Conservation (phyloP, 2,113 vertebrate genomes). For the Corynorhinus townsendii region DNA sequence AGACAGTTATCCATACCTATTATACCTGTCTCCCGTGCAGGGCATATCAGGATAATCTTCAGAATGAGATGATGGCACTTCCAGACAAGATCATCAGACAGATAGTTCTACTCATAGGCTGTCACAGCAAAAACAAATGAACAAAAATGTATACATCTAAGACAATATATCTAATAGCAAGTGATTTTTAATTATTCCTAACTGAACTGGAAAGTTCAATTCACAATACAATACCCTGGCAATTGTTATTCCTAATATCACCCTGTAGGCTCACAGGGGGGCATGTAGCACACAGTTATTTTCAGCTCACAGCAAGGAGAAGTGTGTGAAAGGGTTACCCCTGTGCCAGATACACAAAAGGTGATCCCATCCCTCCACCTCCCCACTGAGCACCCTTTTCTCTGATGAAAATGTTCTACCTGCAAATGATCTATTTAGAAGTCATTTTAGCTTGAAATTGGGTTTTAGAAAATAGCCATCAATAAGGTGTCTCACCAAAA, state of each 20-base stretch:
- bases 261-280: accelerated
- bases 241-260: neutral
- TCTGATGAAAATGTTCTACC: neutral
- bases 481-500: neutral
- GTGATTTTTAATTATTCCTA: neutral
- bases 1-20: neutral
- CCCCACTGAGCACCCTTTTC: accelerated
- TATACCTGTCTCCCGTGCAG: accelerated
- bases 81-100: neutral
- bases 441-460: neutral
- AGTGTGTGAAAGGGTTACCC: accelerated
- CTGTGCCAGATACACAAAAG: neutral
- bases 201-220: neutral
- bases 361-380: accelerated
- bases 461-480: neutral
- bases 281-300: accelerated
- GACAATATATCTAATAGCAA: neutral
- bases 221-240: neutral
- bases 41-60: neutral
- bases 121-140: neutral
- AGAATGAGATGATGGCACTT: neutral
- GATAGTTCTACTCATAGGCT: neutral
- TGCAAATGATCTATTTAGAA: neutral
- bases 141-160: neutral
- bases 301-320: neutral